Conservation (phyloP, 2,888 invertebrate genomes). For the Imbricaverruca yamaguchii region DNA sequence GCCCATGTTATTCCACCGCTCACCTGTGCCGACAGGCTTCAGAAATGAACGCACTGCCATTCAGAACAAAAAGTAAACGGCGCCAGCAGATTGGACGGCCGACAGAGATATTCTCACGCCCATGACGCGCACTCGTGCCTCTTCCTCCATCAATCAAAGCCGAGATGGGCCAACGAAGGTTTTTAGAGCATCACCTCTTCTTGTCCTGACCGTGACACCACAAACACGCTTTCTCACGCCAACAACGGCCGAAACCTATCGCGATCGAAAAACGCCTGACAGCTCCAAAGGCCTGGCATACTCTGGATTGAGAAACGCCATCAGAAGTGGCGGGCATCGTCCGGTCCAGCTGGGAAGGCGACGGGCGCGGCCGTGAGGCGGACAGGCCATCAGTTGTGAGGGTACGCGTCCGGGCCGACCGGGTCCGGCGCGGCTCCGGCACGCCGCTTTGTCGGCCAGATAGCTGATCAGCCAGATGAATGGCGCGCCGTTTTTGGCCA, state of each 20-base stretch:
- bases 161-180: neutral
- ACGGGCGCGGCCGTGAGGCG: neutral
- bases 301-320: neutral
- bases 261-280: neutral
- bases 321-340: neutral
- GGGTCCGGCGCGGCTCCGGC: neutral
- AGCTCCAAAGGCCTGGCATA: neutral
- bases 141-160: neutral
- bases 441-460: constrained; percentile 1
- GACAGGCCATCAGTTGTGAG: neutral
- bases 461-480: constrained; percentile 6
- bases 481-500: constrained; percentile 1
- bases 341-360: neutral
- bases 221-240: neutral
- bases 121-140: no score
- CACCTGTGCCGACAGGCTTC: no score
- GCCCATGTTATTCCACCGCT: no score
- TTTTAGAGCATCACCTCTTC: neutral
- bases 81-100: no score
- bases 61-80: no score
- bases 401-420: neutral
- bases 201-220: constrained; percentile 11
- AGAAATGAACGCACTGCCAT: no score
- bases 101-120: no score
- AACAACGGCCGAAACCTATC: neutral